phyloP scores from a whole-genome alignment of 1,140 invertebrate genomes.

The Thaumatotibia leucotreta region DNA sequence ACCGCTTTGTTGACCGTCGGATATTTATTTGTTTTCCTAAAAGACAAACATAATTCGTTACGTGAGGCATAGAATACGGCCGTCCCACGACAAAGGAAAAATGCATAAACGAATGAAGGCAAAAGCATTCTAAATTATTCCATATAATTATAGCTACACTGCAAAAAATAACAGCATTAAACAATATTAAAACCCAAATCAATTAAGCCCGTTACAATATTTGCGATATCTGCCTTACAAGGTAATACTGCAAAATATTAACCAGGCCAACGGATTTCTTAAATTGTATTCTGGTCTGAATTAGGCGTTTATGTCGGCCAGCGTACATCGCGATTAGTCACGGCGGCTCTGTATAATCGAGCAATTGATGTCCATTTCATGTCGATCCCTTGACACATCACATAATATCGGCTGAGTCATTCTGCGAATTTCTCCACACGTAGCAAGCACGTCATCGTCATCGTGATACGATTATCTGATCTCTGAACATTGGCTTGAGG shows the following conservation, averaged over 20 bases:
- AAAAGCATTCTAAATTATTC: too few relatives aligned
- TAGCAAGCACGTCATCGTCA: conserved; percentile 23
- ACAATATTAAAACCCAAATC: neutral
- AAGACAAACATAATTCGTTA: neutral
- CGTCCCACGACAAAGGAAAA: neutral
- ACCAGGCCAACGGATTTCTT: conserved; percentile 31
- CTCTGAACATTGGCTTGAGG: conserved; percentile 29
- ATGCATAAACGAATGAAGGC: too few relatives aligned
- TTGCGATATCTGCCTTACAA: neutral
- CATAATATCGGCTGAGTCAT: conserved; percentile 57
- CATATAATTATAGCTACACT: neutral
- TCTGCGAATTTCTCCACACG: conserved; percentile 45
- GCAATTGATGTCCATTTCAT: conserved; percentile 44
- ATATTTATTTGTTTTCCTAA: conserved; percentile 25
- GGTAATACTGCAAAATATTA: neutral
- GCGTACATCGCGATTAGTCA: conserved; percentile 55
- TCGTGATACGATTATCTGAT: conserved; percentile 38
- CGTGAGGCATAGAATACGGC: neutral
- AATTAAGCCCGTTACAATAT: neutral
- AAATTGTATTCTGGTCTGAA: conserved; percentile 15
- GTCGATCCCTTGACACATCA: conserved; percentile 59
- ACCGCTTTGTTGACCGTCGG: neutral
- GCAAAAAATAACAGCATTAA: neutral
- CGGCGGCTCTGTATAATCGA: conserved; percentile 40
- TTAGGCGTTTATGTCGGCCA: conserved; percentile 27